Evolutionary conservation across 2,888 invertebrate species (phyloP), one percentile per base, ranked within the genome.

Genomic region (Ectobius pallidus): DNA sequence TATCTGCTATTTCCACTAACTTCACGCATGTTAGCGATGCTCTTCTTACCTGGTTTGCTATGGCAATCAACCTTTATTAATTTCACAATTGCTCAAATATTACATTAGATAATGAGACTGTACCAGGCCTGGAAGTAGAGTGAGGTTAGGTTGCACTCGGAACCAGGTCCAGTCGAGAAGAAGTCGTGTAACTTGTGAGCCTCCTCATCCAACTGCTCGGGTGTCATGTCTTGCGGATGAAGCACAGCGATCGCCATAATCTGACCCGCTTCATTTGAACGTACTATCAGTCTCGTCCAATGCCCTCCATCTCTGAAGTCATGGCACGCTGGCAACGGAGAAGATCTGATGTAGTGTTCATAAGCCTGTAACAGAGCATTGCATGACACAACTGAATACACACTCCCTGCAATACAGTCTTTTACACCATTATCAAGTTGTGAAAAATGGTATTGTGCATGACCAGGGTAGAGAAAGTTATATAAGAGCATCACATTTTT

Each of bases 261-360:
- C 76, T 84, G 82, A 34, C 82, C 81, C 9, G 76, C 74, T 14
- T 80, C 80, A 73, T 85, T 83, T 9, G 81, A 85, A 14, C 88
- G 80, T 18, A 88, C 83, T 1, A 84, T 80, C 63, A 87, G 75
- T 78, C 82, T 82, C 75, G 85, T 80, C 87, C 88, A 88, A 79
- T 85, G 80, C 6, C 88, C 88, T 4, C 81, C 79, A 52, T 83
- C 80, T 27, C 79, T 79, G 75, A 83, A 82, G 58, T 84, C 83
- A 72, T 82, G 80, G 77, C 83, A 86, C 2, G 82, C 81, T n/a
- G 70, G 71, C 32, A 80, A 75, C 1, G 77, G 70, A n/a, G 80
- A 84, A 14, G 78, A 74, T 62, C 81, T 80, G 18, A 81, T 75
- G 75, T 84, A 83, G 20, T 79, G 75, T 81, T 85, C 80, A 73